Conservation (phyloP, 2,888 invertebrate species). For the Ormyrus rosae region DNA sequence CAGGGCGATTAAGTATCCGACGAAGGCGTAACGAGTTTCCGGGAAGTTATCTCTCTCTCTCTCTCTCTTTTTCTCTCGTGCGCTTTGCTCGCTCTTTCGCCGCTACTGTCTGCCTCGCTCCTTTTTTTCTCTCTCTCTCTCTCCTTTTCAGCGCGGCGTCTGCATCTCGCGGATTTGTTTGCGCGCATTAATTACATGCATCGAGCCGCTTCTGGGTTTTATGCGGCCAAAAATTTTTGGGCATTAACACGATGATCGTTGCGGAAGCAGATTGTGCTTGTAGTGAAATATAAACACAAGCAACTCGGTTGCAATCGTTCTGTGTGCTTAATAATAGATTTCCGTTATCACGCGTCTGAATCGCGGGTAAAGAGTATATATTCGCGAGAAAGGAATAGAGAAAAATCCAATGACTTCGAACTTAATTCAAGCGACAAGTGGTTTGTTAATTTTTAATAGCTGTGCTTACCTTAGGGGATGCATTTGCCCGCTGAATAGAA, state of each 20-base stretch:
- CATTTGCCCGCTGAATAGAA: too few relatives aligned
- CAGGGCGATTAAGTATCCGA: slow-evolving; percentile 46
- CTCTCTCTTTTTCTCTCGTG: not conserved
- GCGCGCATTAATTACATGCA: slow-evolving; percentile 13
- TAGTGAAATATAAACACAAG: too few relatives aligned
- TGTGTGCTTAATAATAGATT: too few relatives aligned
- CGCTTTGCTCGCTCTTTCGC: slow-evolving; percentile 4
- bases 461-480: too few relatives aligned
- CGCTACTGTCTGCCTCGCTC: not conserved
- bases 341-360: too few relatives aligned
- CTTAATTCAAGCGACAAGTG: too few relatives aligned
- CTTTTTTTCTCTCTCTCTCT: not conserved
- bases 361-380: too few relatives aligned
- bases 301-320: too few relatives aligned
- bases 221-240: too few relatives aligned
- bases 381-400: too few relatives aligned
- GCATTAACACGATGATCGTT: slow-evolving; percentile 2
- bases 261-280: not conserved
- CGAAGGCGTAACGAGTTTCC: slow-evolving; percentile 55
- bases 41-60: slow-evolving; percentile 40
- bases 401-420: too few relatives aligned
- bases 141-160: not conserved
- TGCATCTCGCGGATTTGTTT: slow-evolving; percentile 13
- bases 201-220: not conserved
- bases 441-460: too few relatives aligned